Evolutionary conservation across 1,140 invertebrate genomes (phyloP).

Genomic region (Eupristina koningsbergeri): DNA sequence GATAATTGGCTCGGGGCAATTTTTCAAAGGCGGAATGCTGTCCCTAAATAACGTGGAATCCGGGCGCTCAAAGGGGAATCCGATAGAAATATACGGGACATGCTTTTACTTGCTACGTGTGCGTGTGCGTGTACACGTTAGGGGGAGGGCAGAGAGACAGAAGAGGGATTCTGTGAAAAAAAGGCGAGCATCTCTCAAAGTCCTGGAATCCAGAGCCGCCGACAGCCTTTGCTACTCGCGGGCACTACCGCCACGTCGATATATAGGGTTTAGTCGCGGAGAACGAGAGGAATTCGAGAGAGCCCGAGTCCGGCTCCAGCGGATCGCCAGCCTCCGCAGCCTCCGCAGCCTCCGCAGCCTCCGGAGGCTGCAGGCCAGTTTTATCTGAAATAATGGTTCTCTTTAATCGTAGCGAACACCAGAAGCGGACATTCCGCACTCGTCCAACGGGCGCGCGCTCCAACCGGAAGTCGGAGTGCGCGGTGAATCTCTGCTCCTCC

Average conservation of each 20-base stretch:
- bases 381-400: slow-evolving; percentile 60
- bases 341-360: too few species aligned
- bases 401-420: slow-evolving; percentile 63
- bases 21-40: slow-evolving; percentile 45
- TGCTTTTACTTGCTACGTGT: slow-evolving; percentile 1
- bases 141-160: not conserved
- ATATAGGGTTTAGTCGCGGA: slow-evolving; percentile 46
- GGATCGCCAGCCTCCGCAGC: too few species aligned
- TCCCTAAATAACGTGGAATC: slow-evolving; percentile 45
- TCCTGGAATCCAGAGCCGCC: slow-evolving; percentile 39
- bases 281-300: slow-evolving; percentile 54
- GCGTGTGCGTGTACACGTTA: not conserved
- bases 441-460: slow-evolving; percentile 56
- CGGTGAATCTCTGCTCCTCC: not conserved
- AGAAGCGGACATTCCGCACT: slow-evolving; percentile 57
- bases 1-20: slow-evolving; percentile 46
- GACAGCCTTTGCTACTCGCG: not conserved
- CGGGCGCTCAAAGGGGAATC: slow-evolving; percentile 32
- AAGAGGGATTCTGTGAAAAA: not conserved
- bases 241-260: slow-evolving; percentile 25
- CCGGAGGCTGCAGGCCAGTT: slow-evolving; percentile 44
- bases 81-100: slow-evolving; percentile 41
- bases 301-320: slow-evolving; percentile 25
- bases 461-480: slow-evolving; percentile 35
- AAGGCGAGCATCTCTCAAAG: slow-evolving; percentile 38